Evolutionary conservation across 2,797 vertebrate genomes (phyloP).

Genomic region (Taeniopygia guttata): DNA sequence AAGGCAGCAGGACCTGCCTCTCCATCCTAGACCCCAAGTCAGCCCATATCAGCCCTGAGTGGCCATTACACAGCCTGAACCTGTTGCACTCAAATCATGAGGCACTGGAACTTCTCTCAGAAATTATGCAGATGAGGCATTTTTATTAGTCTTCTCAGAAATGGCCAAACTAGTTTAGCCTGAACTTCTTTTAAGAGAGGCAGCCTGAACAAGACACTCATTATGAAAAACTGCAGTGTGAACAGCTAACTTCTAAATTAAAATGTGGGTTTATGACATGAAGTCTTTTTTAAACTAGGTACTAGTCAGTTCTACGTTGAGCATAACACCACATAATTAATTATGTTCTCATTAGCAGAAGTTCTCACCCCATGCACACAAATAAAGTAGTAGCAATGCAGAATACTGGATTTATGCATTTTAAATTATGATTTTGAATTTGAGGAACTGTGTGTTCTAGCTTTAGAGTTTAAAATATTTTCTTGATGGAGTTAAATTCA

Average conservation of each 20-base stretch:
- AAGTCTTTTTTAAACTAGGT: background rate
- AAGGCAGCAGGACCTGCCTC: background rate
- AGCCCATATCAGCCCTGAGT: background rate
- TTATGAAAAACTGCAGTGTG: background rate
- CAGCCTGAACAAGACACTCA: background rate
- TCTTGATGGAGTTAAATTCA: background rate
- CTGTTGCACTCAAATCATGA: background rate
- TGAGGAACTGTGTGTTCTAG: background rate
- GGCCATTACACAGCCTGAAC: background rate
- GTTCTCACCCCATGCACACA: background rate
- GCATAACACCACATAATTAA: background rate
- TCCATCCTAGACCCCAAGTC: accelerated
- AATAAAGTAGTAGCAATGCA: background rate
- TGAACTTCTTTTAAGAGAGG: background rate
- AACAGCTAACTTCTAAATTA: background rate
- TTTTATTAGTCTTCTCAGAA: background rate
- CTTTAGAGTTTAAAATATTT: background rate
- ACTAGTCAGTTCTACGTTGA: background rate
- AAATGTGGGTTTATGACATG: background rate
- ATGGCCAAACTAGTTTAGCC: background rate
- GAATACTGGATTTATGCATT: background rate
- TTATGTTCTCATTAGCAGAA: background rate
- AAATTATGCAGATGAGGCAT: background rate
- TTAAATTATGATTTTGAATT: background rate
- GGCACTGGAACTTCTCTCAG: background rate